Conservation (phyloP, 2,888 invertebrate genomes). For the Drosophila subsilvestris region DNA sequence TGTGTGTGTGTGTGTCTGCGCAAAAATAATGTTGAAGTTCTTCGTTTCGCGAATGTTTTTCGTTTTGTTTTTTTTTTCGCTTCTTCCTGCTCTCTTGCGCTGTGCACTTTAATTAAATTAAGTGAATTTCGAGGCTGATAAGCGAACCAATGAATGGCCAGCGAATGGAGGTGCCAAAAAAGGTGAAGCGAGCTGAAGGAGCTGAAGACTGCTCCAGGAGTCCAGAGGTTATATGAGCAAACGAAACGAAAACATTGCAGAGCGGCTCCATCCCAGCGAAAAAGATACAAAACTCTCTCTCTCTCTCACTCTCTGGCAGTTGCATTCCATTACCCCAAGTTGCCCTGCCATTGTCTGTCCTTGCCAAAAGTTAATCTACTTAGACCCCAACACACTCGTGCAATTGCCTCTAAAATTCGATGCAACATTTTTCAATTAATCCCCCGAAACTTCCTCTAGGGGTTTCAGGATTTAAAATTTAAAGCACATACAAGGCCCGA, state of each 20-base stretch:
- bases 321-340: conserved; percentile 30
- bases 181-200: background rate
- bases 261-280: conserved; percentile 24
- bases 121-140: conserved; percentile 70
- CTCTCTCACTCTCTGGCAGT: background rate
- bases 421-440: conserved; percentile 62
- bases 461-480: conserved; percentile 43
- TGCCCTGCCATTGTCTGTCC: conserved; percentile 14
- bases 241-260: conserved; percentile 39
- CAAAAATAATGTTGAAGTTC: conserved; percentile 58
- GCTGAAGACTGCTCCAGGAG: conserved; percentile 1
- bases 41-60: conserved; percentile 22
- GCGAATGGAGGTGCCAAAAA: conserved; percentile 9
- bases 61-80: conserved; percentile 21
- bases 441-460: conserved; percentile 13
- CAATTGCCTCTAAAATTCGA: conserved; percentile 22
- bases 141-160: conserved; percentile 45
- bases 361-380: conserved; percentile 24
- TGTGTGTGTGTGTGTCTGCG: conserved; percentile 22
- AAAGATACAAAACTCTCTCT: conserved; percentile 26
- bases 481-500: conserved; percentile 43
- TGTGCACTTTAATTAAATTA: conserved; percentile 73
- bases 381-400: conserved; percentile 1
- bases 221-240: conserved; percentile 41
- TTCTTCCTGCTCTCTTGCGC: conserved; percentile 11